phyloP scores from a whole-genome alignment of 2,113 vertebrate species.

The Ailuropoda melanoleuca region DNA sequence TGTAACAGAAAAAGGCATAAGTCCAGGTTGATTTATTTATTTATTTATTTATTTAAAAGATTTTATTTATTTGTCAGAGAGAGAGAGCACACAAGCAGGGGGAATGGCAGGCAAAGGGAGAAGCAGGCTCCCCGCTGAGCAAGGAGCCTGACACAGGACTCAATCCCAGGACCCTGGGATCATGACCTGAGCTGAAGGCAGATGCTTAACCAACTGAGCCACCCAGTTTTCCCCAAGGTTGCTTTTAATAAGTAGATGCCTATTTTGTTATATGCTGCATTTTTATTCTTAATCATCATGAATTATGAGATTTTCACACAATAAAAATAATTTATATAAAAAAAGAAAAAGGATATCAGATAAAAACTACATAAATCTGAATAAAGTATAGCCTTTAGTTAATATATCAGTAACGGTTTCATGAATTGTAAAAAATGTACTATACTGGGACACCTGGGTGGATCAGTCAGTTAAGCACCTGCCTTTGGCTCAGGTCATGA shows the following conservation, averaged over 20 bases:
- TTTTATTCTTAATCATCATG: slow-evolving; percentile 54
- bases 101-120: not conserved
- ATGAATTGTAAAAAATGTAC: not conserved
- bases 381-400: not conserved
- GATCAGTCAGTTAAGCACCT: too few species aligned
- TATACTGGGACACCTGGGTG: too few species aligned
- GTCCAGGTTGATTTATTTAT: not conserved
- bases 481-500: too few species aligned
- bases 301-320: slow-evolving; percentile 62
- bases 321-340: slow-evolving; percentile 68
- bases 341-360: not conserved
- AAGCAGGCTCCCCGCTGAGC: not conserved
- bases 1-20: not conserved
- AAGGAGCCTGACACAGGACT: not conserved
- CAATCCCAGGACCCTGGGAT: too few species aligned
- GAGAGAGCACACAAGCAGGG: not conserved
- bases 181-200: too few species aligned
- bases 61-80: not conserved
- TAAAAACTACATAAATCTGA: not conserved
- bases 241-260: slow-evolving; percentile 60
- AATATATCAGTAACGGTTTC: not conserved
- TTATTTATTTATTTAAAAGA: not conserved
- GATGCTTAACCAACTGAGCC: too few species aligned
- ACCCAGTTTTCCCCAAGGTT: not conserved
- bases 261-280: slow-evolving; percentile 62